phyloP scores from a whole-genome alignment of 2,888 invertebrate genomes.

The Lamellibrachia columna region DNA sequence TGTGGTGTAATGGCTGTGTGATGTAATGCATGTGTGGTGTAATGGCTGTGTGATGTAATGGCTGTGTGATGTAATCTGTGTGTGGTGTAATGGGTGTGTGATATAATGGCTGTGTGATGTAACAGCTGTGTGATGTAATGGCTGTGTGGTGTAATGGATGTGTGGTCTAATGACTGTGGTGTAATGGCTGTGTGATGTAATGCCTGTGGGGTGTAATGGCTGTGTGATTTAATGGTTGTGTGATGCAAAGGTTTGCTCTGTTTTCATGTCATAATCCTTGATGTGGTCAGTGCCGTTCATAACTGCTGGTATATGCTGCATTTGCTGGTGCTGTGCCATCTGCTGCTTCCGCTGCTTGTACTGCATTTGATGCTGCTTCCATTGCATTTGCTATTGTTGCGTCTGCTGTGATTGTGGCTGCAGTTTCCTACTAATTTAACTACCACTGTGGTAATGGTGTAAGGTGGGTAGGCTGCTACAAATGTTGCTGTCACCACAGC shows the following conservation, averaged over 20 bases:
- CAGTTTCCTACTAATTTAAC: neutral
- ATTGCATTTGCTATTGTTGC: neutral
- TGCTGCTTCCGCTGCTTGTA: neutral
- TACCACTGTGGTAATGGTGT: neutral
- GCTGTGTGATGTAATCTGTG: neutral
- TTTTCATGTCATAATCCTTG: no score
- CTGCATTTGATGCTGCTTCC: neutral
- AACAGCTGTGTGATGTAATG: no score
- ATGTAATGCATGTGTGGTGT: neutral
- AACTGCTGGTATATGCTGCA: no score
- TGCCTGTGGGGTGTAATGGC: no score
- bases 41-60: neutral
- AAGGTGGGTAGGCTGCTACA: neutral
- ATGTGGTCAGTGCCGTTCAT: no score
- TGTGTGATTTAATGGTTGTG: no score
- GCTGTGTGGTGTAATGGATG: no score
- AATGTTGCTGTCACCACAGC: no score
- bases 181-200: no score
- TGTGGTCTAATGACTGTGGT: no score
- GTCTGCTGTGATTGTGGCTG: neutral
- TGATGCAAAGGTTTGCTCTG: no score
- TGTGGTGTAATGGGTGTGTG: neutral
- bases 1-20: no score
- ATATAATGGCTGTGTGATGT: neutral
- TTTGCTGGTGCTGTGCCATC: neutral